phyloP scores from a whole-genome alignment of 2,113 vertebrate species.

The Fulica atra region DNA sequence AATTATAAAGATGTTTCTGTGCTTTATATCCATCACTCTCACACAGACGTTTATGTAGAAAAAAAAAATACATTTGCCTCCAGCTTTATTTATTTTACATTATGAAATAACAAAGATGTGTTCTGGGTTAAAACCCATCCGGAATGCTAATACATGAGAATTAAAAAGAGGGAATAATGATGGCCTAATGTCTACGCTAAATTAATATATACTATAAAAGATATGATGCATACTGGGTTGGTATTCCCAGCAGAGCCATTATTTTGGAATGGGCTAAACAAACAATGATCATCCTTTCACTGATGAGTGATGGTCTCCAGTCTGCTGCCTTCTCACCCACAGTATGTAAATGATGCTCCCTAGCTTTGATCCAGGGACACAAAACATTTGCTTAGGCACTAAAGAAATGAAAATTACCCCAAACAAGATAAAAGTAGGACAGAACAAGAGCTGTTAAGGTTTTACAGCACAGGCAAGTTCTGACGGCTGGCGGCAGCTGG shows the following conservation, averaged over 20 bases:
- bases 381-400: not conserved
- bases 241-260: conserved; percentile 34
- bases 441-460: not conserved
- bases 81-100: conserved; percentile 63
- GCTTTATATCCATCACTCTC: conserved; percentile 29
- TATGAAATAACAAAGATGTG: conserved; percentile 37
- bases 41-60: not conserved
- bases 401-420: not conserved
- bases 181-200: conserved; percentile 8
- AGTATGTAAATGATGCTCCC: conserved; percentile 9
- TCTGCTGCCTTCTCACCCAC: conserved; percentile 21
- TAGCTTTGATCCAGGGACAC: not conserved
- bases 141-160: conserved; percentile 54
- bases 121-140: conserved; percentile 3
- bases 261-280: conserved; percentile 46
- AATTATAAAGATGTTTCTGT: conserved; percentile 40
- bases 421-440: not conserved
- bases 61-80: not conserved
- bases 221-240: conserved; percentile 26
- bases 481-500: rapidly evolving
- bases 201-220: conserved; percentile 43
- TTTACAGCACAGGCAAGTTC: not conserved
- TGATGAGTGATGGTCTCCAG: conserved; percentile 41
- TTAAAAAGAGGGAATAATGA: conserved; percentile 19
- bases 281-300: conserved; percentile 29